Conservation (phyloP, 2,888 invertebrate genomes). For the Lasioglossum lativentre region DNA sequence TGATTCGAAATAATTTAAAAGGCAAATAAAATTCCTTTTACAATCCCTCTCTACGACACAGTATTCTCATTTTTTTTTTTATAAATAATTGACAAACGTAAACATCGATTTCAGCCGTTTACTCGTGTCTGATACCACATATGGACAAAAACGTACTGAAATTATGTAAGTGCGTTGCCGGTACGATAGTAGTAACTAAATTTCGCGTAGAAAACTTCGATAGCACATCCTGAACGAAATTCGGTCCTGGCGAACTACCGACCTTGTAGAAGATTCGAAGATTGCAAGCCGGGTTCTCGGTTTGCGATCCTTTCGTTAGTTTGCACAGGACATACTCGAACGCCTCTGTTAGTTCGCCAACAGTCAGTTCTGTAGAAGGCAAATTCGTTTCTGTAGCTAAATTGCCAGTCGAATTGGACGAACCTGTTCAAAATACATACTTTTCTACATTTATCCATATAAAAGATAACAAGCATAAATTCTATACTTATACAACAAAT, state of each 20-base stretch:
- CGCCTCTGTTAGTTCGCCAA: slow-evolving; percentile 86
- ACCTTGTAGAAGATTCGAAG: slow-evolving; percentile 92
- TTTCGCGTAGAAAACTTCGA: slow-evolving; percentile 79
- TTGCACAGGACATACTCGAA: slow-evolving; percentile 86
- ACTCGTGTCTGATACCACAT: slow-evolving; percentile 92
- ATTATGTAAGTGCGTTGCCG: slow-evolving; percentile 92
- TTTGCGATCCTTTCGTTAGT: slow-evolving; percentile 86
- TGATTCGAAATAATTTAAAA: slow-evolving; percentile 54
- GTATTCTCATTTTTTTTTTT: slow-evolving; percentile 50
- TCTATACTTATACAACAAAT: slow-evolving; percentile 18
- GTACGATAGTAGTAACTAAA: slow-evolving; percentile 91
- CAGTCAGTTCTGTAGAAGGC: slow-evolving; percentile 83
- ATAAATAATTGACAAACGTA: slow-evolving; percentile 73
- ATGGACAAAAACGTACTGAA: slow-evolving; percentile 93
- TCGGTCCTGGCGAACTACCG: slow-evolving; percentile 85
- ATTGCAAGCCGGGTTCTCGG: slow-evolving; percentile 88
- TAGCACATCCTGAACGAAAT: slow-evolving; percentile 82
- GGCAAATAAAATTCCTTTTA: slow-evolving; percentile 51
- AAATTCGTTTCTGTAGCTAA: slow-evolving; percentile 79
- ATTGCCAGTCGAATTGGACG: slow-evolving; percentile 83
- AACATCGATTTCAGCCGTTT: slow-evolving; percentile 67
- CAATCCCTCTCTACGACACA: slow-evolving; percentile 40
- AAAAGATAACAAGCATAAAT: slow-evolving; percentile 9
- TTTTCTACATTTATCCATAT: slow-evolving; percentile 25
- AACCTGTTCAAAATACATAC: slow-evolving; percentile 74